Conservation (phyloP, 2,888 invertebrate species). For the Apoderus coryli region DNA sequence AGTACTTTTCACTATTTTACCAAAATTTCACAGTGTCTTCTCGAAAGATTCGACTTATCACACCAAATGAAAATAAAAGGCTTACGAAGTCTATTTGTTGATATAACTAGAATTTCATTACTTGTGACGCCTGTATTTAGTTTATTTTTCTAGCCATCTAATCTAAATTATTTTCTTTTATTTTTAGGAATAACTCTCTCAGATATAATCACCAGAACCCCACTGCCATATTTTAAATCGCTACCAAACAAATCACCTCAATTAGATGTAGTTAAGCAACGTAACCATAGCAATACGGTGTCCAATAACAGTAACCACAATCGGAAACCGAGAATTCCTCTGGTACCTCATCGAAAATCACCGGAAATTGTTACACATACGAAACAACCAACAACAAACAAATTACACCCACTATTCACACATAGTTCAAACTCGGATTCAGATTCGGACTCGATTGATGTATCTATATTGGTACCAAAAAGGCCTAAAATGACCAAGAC, state of each 20-base stretch:
- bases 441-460: slow-evolving; percentile 25
- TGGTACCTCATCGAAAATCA: slow-evolving; percentile 14
- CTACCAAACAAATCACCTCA: slow-evolving; percentile 18
- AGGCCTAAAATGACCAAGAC: slow-evolving; percentile 10
- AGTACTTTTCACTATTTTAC: too few species aligned
- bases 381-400: slow-evolving; percentile 11
- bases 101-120: too few species aligned
- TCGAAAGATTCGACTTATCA: too few species aligned
- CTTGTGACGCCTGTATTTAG: too few species aligned
- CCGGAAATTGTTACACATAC: slow-evolving; percentile 14
- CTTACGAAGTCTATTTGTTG: too few species aligned
- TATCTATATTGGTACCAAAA: slow-evolving; percentile 18
- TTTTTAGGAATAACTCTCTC: slow-evolving; percentile 47
- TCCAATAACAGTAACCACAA: slow-evolving; percentile 22
- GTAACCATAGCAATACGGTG: slow-evolving; percentile 17
- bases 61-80: too few species aligned
- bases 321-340: slow-evolving; percentile 16
- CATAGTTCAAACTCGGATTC: slow-evolving; percentile 29
- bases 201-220: slow-evolving; percentile 44
- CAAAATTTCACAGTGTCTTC: too few species aligned
- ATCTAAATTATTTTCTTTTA: not conserved
- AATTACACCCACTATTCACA: too few species aligned
- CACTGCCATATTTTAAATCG: slow-evolving; percentile 30
- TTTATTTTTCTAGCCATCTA: slow-evolving; percentile 5
- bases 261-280: slow-evolving; percentile 15